phyloP scores from a whole-genome alignment of 2,113 vertebrate genomes.

The Nicator chloris region DNA sequence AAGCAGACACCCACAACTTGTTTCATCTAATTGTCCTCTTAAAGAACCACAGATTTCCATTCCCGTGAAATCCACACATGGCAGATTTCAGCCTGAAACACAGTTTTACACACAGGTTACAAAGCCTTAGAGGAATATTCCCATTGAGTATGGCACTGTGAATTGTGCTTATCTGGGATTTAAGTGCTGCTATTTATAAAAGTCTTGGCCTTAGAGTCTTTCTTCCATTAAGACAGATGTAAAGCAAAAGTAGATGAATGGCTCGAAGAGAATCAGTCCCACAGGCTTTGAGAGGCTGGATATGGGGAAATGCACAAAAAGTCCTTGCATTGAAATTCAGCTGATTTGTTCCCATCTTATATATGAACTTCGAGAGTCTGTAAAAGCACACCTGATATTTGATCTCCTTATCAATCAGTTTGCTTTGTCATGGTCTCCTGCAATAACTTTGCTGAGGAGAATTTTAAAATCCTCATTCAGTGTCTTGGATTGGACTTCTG shows the following conservation, averaged over 20 bases:
- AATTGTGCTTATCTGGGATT: slow-evolving; percentile 1
- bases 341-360: background rate
- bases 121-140: background rate
- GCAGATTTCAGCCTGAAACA: background rate
- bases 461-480: background rate
- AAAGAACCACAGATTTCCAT: background rate
- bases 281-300: background rate
- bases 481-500: background rate
- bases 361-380: background rate
- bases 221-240: background rate
- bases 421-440: background rate
- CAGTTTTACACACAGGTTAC: background rate
- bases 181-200: slow-evolving; percentile 23
- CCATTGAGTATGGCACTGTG: background rate
- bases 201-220: background rate
- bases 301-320: background rate
- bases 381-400: background rate
- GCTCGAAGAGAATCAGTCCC: background rate
- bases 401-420: background rate
- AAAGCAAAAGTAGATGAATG: slow-evolving; percentile 9
- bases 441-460: background rate
- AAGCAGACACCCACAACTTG: background rate
- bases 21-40: background rate
- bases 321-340: background rate
- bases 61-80: background rate